Conservation (phyloP, 2,888 invertebrate species). For the Yponomeuta cagnagella region DNA sequence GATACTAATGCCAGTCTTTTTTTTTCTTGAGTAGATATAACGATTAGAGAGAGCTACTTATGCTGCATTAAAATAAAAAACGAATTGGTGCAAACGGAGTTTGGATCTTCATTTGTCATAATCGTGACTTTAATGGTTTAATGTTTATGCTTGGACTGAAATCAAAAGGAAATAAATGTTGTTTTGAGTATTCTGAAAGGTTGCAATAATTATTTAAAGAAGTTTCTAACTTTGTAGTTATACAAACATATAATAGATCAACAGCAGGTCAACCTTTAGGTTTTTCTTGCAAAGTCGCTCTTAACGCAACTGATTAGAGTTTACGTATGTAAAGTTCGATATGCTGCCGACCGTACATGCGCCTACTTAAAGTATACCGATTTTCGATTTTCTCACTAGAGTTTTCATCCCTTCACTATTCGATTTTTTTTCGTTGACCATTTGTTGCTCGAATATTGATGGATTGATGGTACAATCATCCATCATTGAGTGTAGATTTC, state of each 20-base stretch:
- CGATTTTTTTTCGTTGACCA: too few relatives aligned
- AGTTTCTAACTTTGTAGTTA: too few relatives aligned
- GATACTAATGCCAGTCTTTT: constrained; percentile 1
- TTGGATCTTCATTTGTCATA: background rate
- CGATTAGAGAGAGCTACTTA: background rate
- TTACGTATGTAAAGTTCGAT: too few relatives aligned
- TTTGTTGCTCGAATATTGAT: too few relatives aligned
- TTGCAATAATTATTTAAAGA: background rate
- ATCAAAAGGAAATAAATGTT: background rate
- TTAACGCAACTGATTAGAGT: background rate
- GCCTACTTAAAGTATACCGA: too few relatives aligned
- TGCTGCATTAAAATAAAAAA: background rate
- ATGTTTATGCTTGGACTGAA: background rate
- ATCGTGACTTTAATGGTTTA: background rate
- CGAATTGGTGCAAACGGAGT: background rate
- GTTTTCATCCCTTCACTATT: too few relatives aligned
- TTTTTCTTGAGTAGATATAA: background rate
- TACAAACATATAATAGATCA: too few relatives aligned
- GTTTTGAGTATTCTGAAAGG: background rate
- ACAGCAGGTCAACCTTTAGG: too few relatives aligned
- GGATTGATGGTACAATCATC: too few relatives aligned
- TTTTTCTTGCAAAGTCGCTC: background rate
- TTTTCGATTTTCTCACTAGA: too few relatives aligned
- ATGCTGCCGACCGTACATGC: background rate
- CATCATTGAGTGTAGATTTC: too few relatives aligned